Evolutionary conservation across 2,797 vertebrate species (phyloP), one percentile per base, ranked within the genome.

Genomic region (Vultur gryphus): DNA sequence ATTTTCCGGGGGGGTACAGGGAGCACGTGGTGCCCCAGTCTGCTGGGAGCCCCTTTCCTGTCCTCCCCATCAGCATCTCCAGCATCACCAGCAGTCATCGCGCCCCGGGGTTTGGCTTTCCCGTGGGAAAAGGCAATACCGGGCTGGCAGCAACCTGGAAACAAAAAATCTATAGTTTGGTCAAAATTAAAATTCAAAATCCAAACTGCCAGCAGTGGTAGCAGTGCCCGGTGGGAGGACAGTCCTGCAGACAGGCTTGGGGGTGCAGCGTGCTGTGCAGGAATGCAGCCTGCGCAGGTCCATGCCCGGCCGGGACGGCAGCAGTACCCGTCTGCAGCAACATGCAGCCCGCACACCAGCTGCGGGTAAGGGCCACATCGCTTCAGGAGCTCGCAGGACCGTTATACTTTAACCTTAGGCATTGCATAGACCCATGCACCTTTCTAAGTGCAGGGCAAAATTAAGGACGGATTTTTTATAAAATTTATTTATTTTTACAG

Each of bases 331-430:
- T 26, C 49, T 16, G 2, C 17, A 17, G 33, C 80, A 48, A 31
- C 57, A 14, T 3, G 2, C 41, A 61, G 61, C 71, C 48, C 16
- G 9, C 33, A 2, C 6, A 7, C 16, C 15, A 15, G 2, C 48
- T 37, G 10, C 4, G 3, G 48, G 9, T 9, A n/a, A 49, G 10
- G 31, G 37, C 57, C 57, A 2, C 0, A 0, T 49, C 3, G 1
- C 57, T 39, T 23, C 0, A 0, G 78, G 59, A 49, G 57, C 51
- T 75, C 8, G 1, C 2, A 0, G 21, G 51, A 37, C 37, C 3
- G 1, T 41, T 17, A 6, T 0, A 41, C 15, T 16, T 52, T 51
- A 18, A 41, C 16, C 2, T 23, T 9, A 16, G 14, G 28, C 44
- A 3, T 13, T 7, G 28, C 33, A 26, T 4, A 65, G 61, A 58